These are phyloP conservation scores for Procavia capensis DNA, from an alignment of 2,113 vertebrate genomes.

Conservation along the genomic window DNA sequence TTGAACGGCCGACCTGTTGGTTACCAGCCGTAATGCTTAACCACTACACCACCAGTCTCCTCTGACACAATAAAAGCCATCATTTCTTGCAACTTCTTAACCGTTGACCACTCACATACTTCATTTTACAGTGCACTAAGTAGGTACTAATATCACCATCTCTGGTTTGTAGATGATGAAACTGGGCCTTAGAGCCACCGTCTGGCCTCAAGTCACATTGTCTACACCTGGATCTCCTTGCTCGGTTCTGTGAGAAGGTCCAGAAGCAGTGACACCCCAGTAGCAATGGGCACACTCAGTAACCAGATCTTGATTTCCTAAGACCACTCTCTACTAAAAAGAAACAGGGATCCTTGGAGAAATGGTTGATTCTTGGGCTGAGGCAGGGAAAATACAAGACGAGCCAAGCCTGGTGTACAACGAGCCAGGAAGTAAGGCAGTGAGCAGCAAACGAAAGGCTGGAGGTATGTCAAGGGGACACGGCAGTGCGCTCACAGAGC, in stretches of 20 bases:
- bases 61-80: no score
- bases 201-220: background rate
- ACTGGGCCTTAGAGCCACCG: background rate
- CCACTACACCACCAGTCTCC: no score
- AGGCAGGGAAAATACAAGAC: background rate
- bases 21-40: no score
- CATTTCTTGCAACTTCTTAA: background rate
- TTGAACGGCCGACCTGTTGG: no score
- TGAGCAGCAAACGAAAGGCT: background rate
- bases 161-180: background rate
- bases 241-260: background rate
- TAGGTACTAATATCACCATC: rapidly evolving
- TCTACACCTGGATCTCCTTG: no score
- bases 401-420: background rate
- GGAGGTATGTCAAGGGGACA: background rate
- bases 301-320: background rate
- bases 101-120: rapidly evolving
- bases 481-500: background rate
- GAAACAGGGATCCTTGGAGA: background rate
- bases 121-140: rapidly evolving
- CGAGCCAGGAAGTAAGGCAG: background rate
- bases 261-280: rapidly evolving
- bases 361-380: background rate
- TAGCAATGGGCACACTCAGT: background rate
- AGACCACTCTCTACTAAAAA: background rate